These are phyloP conservation scores for Tholera decimalis DNA, from an alignment of 2,888 invertebrate genomes.

Conservation along the genomic window DNA sequence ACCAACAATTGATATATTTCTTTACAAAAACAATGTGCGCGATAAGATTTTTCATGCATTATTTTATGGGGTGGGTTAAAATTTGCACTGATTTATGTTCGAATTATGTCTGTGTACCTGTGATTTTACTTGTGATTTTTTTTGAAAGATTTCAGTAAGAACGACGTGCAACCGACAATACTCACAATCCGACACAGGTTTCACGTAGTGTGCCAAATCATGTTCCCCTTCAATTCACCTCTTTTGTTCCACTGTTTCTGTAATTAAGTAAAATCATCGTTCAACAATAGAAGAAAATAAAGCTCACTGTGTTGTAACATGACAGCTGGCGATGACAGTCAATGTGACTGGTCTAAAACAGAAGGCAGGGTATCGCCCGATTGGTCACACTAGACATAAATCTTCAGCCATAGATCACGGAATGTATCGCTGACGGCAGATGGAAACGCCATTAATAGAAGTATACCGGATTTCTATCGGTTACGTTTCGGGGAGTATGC, in stretches of 20 bases:
- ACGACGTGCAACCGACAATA: not conserved
- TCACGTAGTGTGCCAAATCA: not conserved
- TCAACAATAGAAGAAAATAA: slow-evolving; percentile 9
- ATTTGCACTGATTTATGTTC: too few species aligned
- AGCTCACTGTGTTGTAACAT: slow-evolving; percentile 9
- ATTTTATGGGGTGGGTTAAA: not conserved
- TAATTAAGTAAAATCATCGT: slow-evolving; percentile 5
- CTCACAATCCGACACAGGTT: not conserved
- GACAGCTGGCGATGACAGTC: slow-evolving; percentile 16
- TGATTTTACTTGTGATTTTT: too few species aligned
- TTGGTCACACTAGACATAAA: slow-evolving; percentile 64
- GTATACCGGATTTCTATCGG: too few species aligned
- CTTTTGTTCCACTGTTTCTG: not conserved
- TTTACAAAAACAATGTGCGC: too few species aligned
- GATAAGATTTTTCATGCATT: not conserved
- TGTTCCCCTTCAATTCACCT: not conserved
- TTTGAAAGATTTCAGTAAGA: not conserved
- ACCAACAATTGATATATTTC: too few species aligned
- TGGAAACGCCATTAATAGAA: too few species aligned
- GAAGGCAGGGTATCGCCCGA: slow-evolving; percentile 64
- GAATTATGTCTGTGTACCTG: too few species aligned
- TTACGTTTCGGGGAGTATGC: too few species aligned
- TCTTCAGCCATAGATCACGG: not conserved
- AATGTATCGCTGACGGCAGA: not conserved
- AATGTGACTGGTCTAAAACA: slow-evolving; percentile 73